Percentiles rank a stretch among this genome's conserved stretches.
Conservation (phyloP, 2,113 vertebrate species). For the Sorex fumeus region DNA sequence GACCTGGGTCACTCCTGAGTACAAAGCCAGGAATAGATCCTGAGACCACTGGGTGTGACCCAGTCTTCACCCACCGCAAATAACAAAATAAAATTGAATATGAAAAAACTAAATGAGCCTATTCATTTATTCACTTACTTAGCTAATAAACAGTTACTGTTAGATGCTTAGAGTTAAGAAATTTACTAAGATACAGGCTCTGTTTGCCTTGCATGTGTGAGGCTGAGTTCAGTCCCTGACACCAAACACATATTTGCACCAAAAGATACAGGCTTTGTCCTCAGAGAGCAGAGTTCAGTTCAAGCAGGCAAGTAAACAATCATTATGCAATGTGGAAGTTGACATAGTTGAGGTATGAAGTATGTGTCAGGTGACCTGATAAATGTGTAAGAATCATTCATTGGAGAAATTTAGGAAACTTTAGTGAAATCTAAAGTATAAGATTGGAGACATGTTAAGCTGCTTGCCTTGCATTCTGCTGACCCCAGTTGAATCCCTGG, state of each 20-base stretch:
- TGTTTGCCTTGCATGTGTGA: too few species aligned
- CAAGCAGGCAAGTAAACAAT: conserved; percentile 27
- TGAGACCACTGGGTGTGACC: too few species aligned
- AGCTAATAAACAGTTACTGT: neutral
- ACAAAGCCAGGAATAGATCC: too few species aligned
- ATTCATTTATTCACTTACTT: neutral
- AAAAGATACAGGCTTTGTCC: neutral
- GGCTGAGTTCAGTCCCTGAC: too few species aligned
- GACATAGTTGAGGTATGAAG: conserved; percentile 37
- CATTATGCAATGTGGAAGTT: neutral
- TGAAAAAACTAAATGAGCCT: too few species aligned
- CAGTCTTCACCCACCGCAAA: too few species aligned
- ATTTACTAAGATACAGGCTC: neutral
- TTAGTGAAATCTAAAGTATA: neutral
- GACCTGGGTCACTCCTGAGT: too few species aligned
- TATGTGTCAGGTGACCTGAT: neutral
- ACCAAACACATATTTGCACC: too few species aligned
- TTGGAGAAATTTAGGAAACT: conserved; percentile 3
- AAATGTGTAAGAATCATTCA: conserved; percentile 24
- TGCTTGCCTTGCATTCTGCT: too few species aligned
- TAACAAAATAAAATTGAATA: too few species aligned
- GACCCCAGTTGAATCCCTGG: too few species aligned
- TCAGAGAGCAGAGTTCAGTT: conserved; percentile 19
- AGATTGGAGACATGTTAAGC: neutral
- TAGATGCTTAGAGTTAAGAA: neutral